A percentile compares a stretch with the other conserved stretches of the same genome.
These are phyloP conservation scores for Climacteris rufus DNA, from an alignment of 2,113 vertebrate species.

Conservation along the genomic window DNA sequence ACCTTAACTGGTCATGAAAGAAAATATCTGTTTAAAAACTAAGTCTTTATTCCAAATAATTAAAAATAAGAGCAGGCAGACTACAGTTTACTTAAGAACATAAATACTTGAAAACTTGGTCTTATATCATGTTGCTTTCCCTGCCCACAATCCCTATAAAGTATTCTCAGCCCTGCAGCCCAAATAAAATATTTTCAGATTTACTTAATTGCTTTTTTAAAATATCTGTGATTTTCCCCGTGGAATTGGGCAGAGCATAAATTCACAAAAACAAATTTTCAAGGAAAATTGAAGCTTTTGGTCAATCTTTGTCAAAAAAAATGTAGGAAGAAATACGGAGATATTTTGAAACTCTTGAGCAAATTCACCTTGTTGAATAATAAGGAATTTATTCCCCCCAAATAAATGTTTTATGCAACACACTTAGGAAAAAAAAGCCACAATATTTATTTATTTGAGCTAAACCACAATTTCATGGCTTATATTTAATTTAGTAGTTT, in stretches of 20 bases:
- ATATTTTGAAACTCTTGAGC: neutral
- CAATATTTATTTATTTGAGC: neutral
- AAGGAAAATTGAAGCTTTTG: neutral
- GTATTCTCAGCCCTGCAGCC: neutral
- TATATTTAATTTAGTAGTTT: neutral
- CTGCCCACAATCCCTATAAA: neutral
- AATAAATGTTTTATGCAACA: neutral
- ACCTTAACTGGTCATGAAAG: slow-evolving; percentile 12
- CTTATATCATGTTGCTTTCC: neutral
- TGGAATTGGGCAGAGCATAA: neutral
- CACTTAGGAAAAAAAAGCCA: neutral
- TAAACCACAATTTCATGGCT: rapidly evolving
- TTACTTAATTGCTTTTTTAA: neutral
- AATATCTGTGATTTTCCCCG: neutral
- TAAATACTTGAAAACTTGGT: neutral
- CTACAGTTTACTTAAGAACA: neutral
- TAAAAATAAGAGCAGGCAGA: neutral
- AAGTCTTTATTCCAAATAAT: neutral
- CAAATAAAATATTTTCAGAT: neutral
- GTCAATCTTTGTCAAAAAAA: neutral
- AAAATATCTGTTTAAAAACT: slow-evolving; percentile 44
- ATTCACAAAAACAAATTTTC: neutral
- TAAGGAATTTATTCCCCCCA: rapidly evolving
- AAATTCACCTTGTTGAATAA: neutral
- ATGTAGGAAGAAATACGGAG: neutral